Conservation (phyloP, 2,888 invertebrate genomes). For the Mechanitis messenoides region DNA sequence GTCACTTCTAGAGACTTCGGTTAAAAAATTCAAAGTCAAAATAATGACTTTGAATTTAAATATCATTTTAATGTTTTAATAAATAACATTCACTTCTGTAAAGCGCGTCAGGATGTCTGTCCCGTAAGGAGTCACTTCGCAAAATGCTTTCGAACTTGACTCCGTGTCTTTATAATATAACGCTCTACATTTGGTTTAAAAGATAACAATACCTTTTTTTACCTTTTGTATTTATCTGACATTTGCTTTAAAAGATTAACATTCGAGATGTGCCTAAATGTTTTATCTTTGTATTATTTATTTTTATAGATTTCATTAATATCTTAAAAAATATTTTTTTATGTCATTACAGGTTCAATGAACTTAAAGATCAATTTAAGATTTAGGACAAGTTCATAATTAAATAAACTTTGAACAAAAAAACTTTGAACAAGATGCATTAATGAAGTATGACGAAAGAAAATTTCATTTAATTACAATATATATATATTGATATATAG, state of each 20-base stretch:
- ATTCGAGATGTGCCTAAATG: conserved; percentile 47
- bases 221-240: conserved; percentile 61
- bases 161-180: conserved; percentile 71
- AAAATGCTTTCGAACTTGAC: conserved; percentile 64
- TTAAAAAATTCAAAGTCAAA: conserved; percentile 42
- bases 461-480: too few species aligned
- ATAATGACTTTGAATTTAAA: conserved; percentile 33
- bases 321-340: conserved; percentile 13
- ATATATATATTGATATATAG: too few species aligned
- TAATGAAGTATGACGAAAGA: too few species aligned
- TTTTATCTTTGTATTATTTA: conserved; percentile 42
- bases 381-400: too few species aligned
- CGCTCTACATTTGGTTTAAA: conserved; percentile 66
- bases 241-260: conserved; percentile 59
- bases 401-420: too few species aligned
- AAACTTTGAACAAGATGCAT: too few species aligned
- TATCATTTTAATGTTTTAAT: conserved; percentile 24
- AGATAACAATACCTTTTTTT: conserved; percentile 69
- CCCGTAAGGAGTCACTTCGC: conserved; percentile 67
- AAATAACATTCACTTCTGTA: conserved; percentile 43
- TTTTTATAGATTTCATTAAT: conserved; percentile 31
- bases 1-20: conserved; percentile 52
- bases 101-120: conserved; percentile 59
- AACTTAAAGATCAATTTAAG: conserved; percentile 18
- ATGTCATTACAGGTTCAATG: conserved; percentile 21